Evolutionary conservation across 2,888 invertebrate genomes (phyloP), one percentile per base, ranked within the genome.

Genomic region (Cryptocephalus moraei): DNA sequence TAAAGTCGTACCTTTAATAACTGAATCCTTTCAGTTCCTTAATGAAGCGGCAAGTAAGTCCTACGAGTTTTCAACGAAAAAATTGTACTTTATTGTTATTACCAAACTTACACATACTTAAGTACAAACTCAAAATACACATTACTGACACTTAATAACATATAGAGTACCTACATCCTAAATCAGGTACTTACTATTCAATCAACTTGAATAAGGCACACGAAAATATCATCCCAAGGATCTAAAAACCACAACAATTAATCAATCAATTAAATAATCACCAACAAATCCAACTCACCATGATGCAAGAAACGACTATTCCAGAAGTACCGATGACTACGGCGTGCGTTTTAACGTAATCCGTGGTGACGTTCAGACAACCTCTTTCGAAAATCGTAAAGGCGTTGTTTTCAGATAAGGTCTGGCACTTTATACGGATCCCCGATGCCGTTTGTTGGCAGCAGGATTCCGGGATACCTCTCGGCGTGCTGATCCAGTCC

Each of bases 181-280:
- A 22, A 22, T 2, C 22, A 22, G 22, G 22, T 22, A 22, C 22
- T 22, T 22, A 22, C 22, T 22, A 64, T 49, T 67, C 64, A 6
- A 92, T 91, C 77, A 89, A 82, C 67, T 86, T 84, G 71, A 91
- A 91, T 58, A 91, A 75, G 48, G 84, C 82, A 67, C 88, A 88
- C 2, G 91, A 85, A 66, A 91, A 84, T 63, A 89, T 78, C 75
- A 91, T 80, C 47, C 89, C 91, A 65, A 91, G 76, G 56, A 91
- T 75, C 91, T 91, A 78, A 51, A 80, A 81, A 49, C 59, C 62
- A 68, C 65, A 57, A 55, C 59, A 55, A 48, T 49, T 43, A 8
- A 10, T 6, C n/a, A 6, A 4, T 6, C 6, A 36, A 12, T 36
- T 42, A 10, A 4, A 2, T 4, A n/a, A 12, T 12, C 4, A 36